Conservation (phyloP, 2,113 vertebrate species). For the Herpailurus yagouaroundi region DNA sequence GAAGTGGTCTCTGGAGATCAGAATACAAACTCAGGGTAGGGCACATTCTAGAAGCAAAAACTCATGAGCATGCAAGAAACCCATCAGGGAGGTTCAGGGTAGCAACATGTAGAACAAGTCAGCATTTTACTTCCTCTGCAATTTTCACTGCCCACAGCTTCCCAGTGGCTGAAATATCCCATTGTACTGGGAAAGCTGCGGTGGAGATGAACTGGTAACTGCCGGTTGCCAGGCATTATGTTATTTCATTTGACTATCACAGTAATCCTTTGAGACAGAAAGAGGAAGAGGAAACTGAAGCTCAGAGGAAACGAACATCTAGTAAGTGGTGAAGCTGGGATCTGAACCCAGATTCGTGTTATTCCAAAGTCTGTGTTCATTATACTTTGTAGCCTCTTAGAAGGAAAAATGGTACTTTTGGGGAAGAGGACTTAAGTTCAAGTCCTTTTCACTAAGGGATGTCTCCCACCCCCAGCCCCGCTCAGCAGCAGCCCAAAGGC, state of each 20-base stretch:
- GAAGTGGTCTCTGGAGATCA: neutral
- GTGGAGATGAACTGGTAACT: neutral
- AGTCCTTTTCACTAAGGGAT: neutral
- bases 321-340: neutral
- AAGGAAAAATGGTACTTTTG: neutral
- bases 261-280: conserved; percentile 43
- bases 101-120: neutral
- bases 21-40: neutral
- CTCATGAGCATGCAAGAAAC: neutral
- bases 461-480: rapidly evolving
- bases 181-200: conserved; percentile 43
- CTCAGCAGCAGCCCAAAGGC: neutral
- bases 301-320: conserved; percentile 12
- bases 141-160: conserved; percentile 14
- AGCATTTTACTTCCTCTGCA: conserved; percentile 2
- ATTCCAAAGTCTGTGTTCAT: neutral
- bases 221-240: neutral
- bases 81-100: neutral
- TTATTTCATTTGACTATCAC: conserved; percentile 42
- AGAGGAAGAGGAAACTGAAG: conserved; percentile 49
- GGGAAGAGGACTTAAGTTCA: neutral
- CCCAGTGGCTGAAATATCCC: neutral
- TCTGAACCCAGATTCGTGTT: conserved; percentile 35
- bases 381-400: neutral
- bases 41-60: conserved; percentile 9